phyloP scores from a whole-genome alignment of 37 sponge, comb jelly and placozoan species.

The Chondrosia reniformis region DNA sequence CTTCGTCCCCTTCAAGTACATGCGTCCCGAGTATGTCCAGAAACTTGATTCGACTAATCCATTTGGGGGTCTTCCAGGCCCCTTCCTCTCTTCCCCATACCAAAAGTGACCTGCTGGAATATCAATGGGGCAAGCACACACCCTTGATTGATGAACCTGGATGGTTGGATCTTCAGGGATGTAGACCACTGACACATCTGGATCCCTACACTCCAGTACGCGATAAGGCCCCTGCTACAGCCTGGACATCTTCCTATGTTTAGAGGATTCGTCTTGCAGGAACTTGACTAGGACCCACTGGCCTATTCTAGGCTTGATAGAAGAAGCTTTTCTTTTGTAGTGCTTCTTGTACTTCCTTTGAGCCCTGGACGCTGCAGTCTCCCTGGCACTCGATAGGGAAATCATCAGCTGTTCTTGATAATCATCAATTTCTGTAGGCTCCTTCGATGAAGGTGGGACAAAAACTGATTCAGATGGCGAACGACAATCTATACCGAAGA shows the following conservation, averaged over 20 bases:
- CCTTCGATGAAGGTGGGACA: not conserved
- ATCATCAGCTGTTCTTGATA: constrained; percentile 24
- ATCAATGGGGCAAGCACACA: constrained; percentile 16
- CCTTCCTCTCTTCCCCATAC: too few relatives aligned
- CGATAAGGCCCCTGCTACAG: constrained; percentile 45
- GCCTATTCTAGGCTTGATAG: constrained; percentile 3
- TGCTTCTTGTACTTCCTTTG: constrained; percentile 13
- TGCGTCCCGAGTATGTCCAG: too few relatives aligned
- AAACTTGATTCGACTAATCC: too few relatives aligned
- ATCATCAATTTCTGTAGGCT: not conserved
- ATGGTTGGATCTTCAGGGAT: constrained; percentile 31
- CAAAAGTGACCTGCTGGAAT: constrained; percentile 42
- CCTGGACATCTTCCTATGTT: constrained; percentile 25
- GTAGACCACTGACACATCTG: constrained; percentile 27
- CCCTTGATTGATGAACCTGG: constrained; percentile 35
- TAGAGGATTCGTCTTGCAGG: constrained; percentile 37
- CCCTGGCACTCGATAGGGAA: constrained; percentile 20
- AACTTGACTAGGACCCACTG: constrained; percentile 34
- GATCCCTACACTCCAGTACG: not conserved
- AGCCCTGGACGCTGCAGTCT: not conserved
- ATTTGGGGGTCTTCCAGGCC: too few relatives aligned
- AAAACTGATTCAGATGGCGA: constrained; percentile 24
- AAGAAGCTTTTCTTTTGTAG: constrained; percentile 8
- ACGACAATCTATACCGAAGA: constrained; percentile 29
- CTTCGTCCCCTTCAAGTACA: too few relatives aligned